Evolutionary conservation across 2,888 invertebrate species (phyloP), one percentile per base, ranked within the genome.

Genomic region (Rhingia campestris): DNA sequence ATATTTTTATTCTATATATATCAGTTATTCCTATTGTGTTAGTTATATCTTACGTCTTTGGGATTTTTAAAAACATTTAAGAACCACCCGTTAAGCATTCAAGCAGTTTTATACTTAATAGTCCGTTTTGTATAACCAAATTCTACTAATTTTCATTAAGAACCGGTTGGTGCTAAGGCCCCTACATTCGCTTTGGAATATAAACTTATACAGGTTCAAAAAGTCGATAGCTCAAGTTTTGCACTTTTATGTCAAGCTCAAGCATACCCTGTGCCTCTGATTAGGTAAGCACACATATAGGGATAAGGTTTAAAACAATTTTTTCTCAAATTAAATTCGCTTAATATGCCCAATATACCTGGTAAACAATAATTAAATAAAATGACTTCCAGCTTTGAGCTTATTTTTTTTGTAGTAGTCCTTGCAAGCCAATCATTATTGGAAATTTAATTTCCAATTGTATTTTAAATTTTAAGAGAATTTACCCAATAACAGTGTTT

Each of bases 161-260:
- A 95, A 89, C 94, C 95, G 6, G 93, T 94, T 81, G 94, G 94
- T 90, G 93, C 94, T 82, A 94, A 94, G 89, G 92, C 94, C 56
- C 94, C 94, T 77, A 94, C 94, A 88, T 87, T 89, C 76, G 87
- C 88, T 6, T 76, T 87, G 91, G 88, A 92, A 90, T 90, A 92
- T 90, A 89, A 91, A 76, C 70, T 81, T 9, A 88, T 88, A 73
- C 86, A 88, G 79, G 86, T 88, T 30, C 86, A 88, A 63, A 88
- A 85, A 72, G 67, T 70, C 7, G 64, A 81, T 32, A 49, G 63
- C 41, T 43, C 84, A 49, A 87, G 86, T 73, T 88, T 88, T 82
- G 87, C 88, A 35, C 72, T 88, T 37, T 69, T 88, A 0, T 88
- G 88, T 86, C 92, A 92, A 81, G 93, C 92, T 74, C 93, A 93